A percentile compares a stretch with the other conserved stretches of the same genome.
phyloP scores from a whole-genome alignment of 2,888 invertebrate species.

The Ectemnius lituratus region DNA sequence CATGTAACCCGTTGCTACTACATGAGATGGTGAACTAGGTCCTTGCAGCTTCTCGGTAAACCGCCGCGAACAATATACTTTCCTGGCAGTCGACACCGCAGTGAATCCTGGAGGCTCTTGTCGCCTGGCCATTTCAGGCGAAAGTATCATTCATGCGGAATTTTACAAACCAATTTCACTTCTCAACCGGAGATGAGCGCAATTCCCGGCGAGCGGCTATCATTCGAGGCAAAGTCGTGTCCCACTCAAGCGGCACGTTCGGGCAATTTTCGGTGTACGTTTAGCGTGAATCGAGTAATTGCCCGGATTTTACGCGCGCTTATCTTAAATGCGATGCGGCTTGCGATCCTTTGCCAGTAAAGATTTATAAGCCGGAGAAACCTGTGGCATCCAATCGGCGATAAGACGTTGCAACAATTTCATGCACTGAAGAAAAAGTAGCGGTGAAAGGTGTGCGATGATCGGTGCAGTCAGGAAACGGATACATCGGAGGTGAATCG shows the following conservation, averaged over 20 bases:
- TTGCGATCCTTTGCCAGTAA: too few relatives aligned
- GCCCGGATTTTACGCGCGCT: constrained; percentile 21
- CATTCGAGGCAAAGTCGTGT: constrained; percentile 20
- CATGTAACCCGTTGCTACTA: too few relatives aligned
- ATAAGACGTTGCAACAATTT: constrained; percentile 51
- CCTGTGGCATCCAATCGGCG: constrained; percentile 19
- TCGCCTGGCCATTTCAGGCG: too few relatives aligned
- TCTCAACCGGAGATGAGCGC: neutral
- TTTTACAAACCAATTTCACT: too few relatives aligned
- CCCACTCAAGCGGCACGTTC: neutral
- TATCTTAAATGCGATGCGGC: constrained; percentile 43
- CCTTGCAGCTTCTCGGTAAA: too few relatives aligned
- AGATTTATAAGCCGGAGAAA: constrained; percentile 22
- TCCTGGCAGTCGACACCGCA: too few relatives aligned
- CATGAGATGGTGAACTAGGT: too few relatives aligned
- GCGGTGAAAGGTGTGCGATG: constrained; percentile 48
- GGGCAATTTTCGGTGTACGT: too few relatives aligned
- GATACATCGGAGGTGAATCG: constrained; percentile 9
- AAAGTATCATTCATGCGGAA: too few relatives aligned
- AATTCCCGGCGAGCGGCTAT: neutral
- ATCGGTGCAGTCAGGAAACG: constrained; percentile 25
- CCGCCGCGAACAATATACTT: too few relatives aligned
- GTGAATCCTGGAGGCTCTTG: too few relatives aligned
- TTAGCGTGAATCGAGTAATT: constrained; percentile 22
- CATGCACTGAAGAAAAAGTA: constrained; percentile 39